Base-by-base conservation (phyloP, 2,113 vertebrate genomes). In the Ailuropoda melanoleuca region DNA sequence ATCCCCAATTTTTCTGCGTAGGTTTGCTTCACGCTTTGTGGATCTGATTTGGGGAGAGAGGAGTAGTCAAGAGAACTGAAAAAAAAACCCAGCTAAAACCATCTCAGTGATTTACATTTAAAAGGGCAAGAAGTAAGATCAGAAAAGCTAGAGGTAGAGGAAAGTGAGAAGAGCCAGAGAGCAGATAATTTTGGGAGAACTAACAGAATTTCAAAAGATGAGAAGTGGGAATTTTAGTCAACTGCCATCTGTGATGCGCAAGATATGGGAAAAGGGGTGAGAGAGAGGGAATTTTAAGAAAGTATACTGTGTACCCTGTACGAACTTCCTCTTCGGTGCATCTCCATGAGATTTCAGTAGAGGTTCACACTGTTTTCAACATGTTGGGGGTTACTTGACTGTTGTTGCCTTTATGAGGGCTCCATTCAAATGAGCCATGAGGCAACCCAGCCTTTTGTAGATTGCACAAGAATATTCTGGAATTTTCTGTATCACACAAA, bases 221-320 rank as follows among this genome's bases (percentile, higher is more conserved):
- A 70, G 81, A 75, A 91, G n/a, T 55, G 24, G 74, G 5, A 68
- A 93, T 53, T 86, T 90, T 68, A 93, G 66, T 8, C 75, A 78
- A 77, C 56, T 75, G n/a, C 56, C 29, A 87, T 75, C 39, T 93
- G 26, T 74, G 31, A 48, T 78, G 43, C 72, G n/a, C 55, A 62
- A 72, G 77, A 34, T 88, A 31, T 56, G 56, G 31, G 48, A 70
- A 96, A 92, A n/a, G 26, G 68, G 43, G 88, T 6, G 37, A 39
- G 8, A 66, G 81, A 87, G 14, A 91, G 34, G n/a, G 26, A 50
- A 70, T 83, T 97, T 96, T 88, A 91, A 91, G 39, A 48, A 94
- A 90, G 26, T 43, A 37, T 78, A 60, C 12, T 62, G 5, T 60
- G 31, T 72, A 70, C 37, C 60, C 29, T 7, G 48, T 48, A 82